Evolutionary conservation across 2,113 vertebrate species (phyloP).

Genomic region (Phylloscopus trochilus): DNA sequence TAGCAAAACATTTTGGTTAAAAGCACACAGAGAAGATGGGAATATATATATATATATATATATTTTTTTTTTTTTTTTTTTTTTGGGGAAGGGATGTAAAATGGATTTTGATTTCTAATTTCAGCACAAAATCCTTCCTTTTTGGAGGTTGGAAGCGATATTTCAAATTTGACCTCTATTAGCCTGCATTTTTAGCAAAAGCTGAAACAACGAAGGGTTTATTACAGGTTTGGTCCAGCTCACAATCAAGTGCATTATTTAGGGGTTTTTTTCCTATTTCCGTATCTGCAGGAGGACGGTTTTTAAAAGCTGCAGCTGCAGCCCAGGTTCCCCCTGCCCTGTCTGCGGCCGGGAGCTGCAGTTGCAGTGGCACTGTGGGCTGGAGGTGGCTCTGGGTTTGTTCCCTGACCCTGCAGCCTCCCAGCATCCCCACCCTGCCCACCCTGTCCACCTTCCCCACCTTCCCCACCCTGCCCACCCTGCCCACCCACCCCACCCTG

Average conservation of each 20-base stretch:
- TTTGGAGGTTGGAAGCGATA: neutral
- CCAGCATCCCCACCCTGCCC: neutral
- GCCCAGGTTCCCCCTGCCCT: accelerated
- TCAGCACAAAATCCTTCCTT: neutral
- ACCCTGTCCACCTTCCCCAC: no score
- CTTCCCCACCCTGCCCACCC: neutral
- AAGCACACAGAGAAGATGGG: neutral
- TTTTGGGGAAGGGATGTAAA: neutral
- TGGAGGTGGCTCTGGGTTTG: neutral
- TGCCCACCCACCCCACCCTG: neutral
- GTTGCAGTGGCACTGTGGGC: neutral
- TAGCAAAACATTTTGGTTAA: slow-evolving; percentile 36
- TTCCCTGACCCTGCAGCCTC: no score
- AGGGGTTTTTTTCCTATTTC: neutral
- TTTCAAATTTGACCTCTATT: neutral
- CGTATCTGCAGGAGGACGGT: neutral
- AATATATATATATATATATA: no score
- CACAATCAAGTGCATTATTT: neutral
- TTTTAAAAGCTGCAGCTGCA: neutral
- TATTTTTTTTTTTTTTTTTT: neutral
- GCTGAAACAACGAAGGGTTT: neutral
- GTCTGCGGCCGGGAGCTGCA: neutral
- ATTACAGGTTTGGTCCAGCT: neutral
- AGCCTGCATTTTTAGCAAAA: slow-evolving; percentile 14
- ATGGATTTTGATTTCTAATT: slow-evolving; percentile 19